Conservation (phyloP, 2,888 invertebrate species). For the Pecten maximus region DNA sequence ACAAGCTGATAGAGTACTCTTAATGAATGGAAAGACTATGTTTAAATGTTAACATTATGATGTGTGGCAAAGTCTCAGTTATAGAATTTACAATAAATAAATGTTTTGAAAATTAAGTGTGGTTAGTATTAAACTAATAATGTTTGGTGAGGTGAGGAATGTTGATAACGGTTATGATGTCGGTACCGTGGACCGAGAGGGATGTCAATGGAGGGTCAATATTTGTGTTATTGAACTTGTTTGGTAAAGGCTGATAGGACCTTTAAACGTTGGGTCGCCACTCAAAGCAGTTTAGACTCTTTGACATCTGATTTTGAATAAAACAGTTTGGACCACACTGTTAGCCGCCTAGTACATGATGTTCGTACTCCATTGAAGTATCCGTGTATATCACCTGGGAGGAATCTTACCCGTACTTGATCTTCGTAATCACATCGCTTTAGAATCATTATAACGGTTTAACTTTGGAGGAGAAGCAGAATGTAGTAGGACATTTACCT, state of each 20-base stretch:
- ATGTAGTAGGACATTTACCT: not conserved
- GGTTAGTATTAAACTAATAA: not conserved
- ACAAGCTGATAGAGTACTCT: not conserved
- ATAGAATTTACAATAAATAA: not conserved
- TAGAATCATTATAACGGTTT: no score
- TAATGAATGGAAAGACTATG: not conserved
- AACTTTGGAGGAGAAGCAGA: no score
- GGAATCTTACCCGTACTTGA: no score
- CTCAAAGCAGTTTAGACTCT: not conserved
- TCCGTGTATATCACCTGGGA: not conserved
- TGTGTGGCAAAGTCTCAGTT: not conserved
- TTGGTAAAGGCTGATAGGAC: constrained; percentile 18
- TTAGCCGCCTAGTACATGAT: not conserved
- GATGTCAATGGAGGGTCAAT: constrained; percentile 2
- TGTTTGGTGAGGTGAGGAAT: not conserved
- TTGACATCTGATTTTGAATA: not conserved
- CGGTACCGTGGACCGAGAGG: not conserved
- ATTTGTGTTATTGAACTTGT: constrained; percentile 32
- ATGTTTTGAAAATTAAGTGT: not conserved
- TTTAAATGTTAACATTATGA: not conserved
- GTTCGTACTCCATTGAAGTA: not conserved
- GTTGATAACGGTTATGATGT: not conserved
- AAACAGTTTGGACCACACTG: not conserved
- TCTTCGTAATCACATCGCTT: no score
- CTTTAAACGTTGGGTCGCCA: constrained; percentile 13